These are phyloP conservation scores for Nothocercus julius DNA, from an alignment of 2,113 vertebrate species.

Conservation along the genomic window DNA sequence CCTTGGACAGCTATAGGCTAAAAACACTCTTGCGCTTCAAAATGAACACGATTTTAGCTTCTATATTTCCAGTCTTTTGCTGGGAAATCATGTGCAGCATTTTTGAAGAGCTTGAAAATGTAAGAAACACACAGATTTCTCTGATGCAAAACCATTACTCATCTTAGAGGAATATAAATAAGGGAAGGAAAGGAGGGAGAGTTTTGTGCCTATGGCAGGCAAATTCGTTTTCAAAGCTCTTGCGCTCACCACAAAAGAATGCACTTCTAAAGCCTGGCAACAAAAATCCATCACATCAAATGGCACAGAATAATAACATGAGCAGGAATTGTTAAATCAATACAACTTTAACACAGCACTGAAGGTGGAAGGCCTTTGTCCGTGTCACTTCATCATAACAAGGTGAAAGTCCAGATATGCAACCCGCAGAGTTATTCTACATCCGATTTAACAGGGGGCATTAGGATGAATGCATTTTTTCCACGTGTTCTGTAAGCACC, in stretches of 20 bases:
- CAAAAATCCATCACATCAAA: slow-evolving; percentile 17
- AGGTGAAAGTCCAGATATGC: slow-evolving; percentile 28
- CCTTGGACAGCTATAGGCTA: not conserved
- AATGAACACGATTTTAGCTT: not conserved
- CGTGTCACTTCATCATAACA: not conserved
- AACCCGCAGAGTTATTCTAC: not conserved
- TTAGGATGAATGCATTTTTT: not conserved
- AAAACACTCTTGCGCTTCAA: not conserved
- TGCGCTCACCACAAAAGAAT: not conserved
- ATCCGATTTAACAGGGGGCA: not conserved
- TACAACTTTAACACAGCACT: not conserved
- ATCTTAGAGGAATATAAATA: not conserved
- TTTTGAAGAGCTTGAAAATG: not conserved
- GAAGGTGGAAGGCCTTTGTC: not conserved
- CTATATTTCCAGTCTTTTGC: not conserved
- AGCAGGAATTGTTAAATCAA: not conserved
- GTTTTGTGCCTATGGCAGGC: not conserved
- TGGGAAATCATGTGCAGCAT: not conserved
- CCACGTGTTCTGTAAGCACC: not conserved
- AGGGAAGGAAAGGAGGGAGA: not conserved
- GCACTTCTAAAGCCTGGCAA: not conserved
- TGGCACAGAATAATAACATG: not conserved
- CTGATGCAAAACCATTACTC: not conserved
- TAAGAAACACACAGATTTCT: not conserved
- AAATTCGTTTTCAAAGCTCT: not conserved